phyloP scores from a whole-genome alignment of 2,888 invertebrate species.

The Vesta saturnalis region DNA sequence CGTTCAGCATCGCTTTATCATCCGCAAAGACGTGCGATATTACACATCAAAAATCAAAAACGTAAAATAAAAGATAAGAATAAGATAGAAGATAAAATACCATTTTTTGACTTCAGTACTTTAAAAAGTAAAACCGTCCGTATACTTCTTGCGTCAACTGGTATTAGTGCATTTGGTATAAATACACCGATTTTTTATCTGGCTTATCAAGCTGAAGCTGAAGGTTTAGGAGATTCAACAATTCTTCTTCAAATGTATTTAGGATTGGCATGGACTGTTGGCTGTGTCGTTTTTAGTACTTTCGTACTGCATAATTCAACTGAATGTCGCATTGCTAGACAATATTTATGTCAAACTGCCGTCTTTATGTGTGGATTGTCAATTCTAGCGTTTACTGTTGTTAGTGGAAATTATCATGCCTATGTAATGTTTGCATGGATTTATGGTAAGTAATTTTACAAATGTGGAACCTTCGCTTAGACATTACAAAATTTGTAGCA shows the following conservation, averaged over 20 bases:
- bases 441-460: slow-evolving; percentile 70
- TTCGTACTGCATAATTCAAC: slow-evolving; percentile 84
- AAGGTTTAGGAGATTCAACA: slow-evolving; percentile 67
- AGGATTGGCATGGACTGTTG: slow-evolving; percentile 85
- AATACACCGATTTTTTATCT: slow-evolving; percentile 87
- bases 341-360: slow-evolving; percentile 85
- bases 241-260: slow-evolving; percentile 69
- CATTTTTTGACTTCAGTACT: slow-evolving; percentile 88
- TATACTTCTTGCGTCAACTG: slow-evolving; percentile 82
- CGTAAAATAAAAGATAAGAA: slow-evolving; percentile 84
- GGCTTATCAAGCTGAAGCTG: slow-evolving; percentile 81
- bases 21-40: slow-evolving; percentile 85
- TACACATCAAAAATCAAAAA: slow-evolving; percentile 90
- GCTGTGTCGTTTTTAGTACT: slow-evolving; percentile 82
- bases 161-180: slow-evolving; percentile 83
- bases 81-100: slow-evolving; percentile 79
- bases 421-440: slow-evolving; percentile 85
- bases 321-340: slow-evolving; percentile 85
- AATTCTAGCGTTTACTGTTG: slow-evolving; percentile 80
- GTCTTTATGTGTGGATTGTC: slow-evolving; percentile 82
- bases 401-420: slow-evolving; percentile 79
- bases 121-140: slow-evolving; percentile 86
- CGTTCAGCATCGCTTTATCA: slow-evolving; percentile 90
- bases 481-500: too few species aligned
- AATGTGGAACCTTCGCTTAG: too few species aligned